Conservation (phyloP, 2,113 vertebrate species). For the Gadus chalcogrammus region DNA sequence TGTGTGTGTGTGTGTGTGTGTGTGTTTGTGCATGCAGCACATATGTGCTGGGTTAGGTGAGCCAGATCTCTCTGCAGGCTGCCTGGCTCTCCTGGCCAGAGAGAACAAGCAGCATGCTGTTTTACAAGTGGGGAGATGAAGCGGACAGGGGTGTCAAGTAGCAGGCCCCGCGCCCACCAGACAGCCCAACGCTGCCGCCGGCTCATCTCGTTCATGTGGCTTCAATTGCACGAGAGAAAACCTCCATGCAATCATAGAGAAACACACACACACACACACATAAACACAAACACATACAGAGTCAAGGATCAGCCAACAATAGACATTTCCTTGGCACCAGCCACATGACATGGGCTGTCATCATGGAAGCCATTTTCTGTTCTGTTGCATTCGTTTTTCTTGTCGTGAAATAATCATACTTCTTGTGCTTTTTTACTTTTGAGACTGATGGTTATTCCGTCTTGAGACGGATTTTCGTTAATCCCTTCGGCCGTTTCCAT, state of each 20-base stretch:
- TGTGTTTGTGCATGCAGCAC: not conserved
- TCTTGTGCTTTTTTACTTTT: constrained; percentile 1
- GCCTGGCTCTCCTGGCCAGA: constrained; percentile 28
- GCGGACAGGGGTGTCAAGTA: constrained; percentile 55
- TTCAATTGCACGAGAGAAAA: constrained; percentile 45
- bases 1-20: not conserved
- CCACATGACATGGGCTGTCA: constrained; percentile 27
- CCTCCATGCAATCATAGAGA: constrained; percentile 51
- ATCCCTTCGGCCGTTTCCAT: not conserved
- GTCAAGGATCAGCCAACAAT: constrained; percentile 45
- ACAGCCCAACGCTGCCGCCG: constrained; percentile 45
- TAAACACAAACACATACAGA: constrained; percentile 19
- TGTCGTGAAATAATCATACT: constrained; percentile 18
- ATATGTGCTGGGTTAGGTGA: constrained; percentile 36
- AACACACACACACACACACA: constrained; percentile 24
- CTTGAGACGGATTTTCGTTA: constrained; percentile 11
- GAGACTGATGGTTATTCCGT: constrained; percentile 15
- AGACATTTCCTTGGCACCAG: constrained; percentile 44
- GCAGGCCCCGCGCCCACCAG: constrained; percentile 52
- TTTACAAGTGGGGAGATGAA: constrained; percentile 62
- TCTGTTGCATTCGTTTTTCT: constrained; percentile 49
- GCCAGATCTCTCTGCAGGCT: constrained; percentile 38
- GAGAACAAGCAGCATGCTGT: constrained; percentile 63
- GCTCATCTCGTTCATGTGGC: constrained; percentile 51
- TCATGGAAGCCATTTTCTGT: constrained; percentile 34